A percentile compares a stretch with the other conserved stretches of the same genome.
Conservation (phyloP, 2,797 vertebrate species). For the Buphagus erythrorhynchus region DNA sequence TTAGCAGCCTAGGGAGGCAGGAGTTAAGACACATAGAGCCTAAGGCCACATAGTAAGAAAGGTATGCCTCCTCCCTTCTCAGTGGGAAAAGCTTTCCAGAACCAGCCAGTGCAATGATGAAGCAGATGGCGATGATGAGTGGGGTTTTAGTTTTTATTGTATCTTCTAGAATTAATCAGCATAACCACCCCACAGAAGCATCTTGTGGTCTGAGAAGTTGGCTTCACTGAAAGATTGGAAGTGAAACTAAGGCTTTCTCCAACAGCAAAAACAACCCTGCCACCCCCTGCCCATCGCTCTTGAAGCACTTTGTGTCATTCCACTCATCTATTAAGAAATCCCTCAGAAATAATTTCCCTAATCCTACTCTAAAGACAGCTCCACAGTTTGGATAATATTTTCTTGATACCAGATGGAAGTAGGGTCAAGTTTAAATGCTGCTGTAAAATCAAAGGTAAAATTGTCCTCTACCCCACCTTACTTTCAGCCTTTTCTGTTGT, state of each 20-base stretch:
- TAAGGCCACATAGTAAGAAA: conserved; percentile 52
- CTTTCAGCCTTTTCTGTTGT: neutral
- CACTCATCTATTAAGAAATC: neutral
- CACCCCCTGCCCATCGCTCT: neutral
- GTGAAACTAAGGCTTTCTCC: neutral
- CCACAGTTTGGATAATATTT: neutral
- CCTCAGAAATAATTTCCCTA: neutral
- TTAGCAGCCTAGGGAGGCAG: neutral
- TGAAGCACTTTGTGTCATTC: neutral
- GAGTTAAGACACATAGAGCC: conserved; percentile 53
- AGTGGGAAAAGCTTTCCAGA: neutral
- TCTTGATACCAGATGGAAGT: neutral
- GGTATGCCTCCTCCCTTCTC: neutral
- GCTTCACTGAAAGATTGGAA: neutral
- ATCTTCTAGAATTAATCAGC: neutral
- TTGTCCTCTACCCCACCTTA: neutral
- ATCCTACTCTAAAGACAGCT: neutral
- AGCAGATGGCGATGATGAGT: neutral
- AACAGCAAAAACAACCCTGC: neutral
- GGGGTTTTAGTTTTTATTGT: neutral
- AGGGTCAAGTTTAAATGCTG: neutral
- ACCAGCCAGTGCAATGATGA: neutral
- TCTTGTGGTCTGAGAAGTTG: neutral
- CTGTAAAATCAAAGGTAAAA: neutral
- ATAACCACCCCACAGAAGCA: neutral